Evolutionary conservation across 2,113 vertebrate genomes (phyloP).

Genomic region (Sander lucioperca): DNA sequence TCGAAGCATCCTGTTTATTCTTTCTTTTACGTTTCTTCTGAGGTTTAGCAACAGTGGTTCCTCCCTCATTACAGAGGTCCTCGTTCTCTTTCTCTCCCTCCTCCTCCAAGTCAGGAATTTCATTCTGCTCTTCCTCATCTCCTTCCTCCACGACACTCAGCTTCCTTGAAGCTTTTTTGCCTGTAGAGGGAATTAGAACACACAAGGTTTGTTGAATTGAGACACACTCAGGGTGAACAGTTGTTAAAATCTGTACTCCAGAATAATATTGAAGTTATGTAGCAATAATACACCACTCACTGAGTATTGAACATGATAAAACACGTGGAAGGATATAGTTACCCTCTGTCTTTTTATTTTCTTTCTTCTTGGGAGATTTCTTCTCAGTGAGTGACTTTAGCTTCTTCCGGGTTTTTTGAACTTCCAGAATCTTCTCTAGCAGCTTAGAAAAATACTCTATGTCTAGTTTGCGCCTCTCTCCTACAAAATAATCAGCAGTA

Average conservation of each 20-base stretch:
- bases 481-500: constrained; percentile 69
- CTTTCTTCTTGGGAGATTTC: constrained; percentile 43
- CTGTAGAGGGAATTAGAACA: constrained; percentile 25
- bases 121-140: constrained; percentile 60
- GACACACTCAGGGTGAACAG: background rate
- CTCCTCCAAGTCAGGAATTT: constrained; percentile 56
- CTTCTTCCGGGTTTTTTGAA: constrained; percentile 89
- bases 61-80: constrained; percentile 72
- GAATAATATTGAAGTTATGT: background rate
- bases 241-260: background rate
- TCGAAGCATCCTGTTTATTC: constrained; percentile 58
- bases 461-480: constrained; percentile 92
- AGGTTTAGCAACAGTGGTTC: background rate
- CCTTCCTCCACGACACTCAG: constrained; percentile 69
- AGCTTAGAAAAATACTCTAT: constrained; percentile 93
- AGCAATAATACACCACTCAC: background rate
- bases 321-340: background rate
- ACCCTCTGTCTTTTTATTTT: constrained; percentile 65
- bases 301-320: background rate
- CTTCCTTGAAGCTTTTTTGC: constrained; percentile 50
- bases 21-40: constrained; percentile 84
- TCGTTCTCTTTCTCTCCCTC: constrained; percentile 90
- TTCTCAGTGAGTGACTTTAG: constrained; percentile 58
- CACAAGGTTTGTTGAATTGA: background rate
- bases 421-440: constrained; percentile 90